Percentiles rank a stretch among this genome's conserved stretches.
Conservation (phyloP, 2,888 invertebrate species). For the Carterocephalus palaemon region DNA sequence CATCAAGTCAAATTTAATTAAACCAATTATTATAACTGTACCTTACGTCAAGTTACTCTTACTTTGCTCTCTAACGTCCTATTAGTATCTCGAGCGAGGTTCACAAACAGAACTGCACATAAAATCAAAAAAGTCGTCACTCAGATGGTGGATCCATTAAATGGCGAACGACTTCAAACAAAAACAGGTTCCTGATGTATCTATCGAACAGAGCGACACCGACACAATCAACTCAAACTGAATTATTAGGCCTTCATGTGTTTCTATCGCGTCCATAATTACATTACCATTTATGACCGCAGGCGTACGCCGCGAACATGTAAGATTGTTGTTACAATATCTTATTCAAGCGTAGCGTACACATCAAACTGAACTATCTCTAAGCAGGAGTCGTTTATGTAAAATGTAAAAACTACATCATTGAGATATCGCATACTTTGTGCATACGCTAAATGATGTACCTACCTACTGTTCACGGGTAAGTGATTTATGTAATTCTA, state of each 20-base stretch:
- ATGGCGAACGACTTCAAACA: conserved; percentile 11
- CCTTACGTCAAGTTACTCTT: too few species aligned
- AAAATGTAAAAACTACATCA: conserved; percentile 10
- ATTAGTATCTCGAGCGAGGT: too few species aligned
- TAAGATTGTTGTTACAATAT: conserved; percentile 36
- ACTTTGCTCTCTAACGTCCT: too few species aligned
- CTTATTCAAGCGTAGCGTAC: conserved; percentile 35
- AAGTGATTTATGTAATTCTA: background rate
- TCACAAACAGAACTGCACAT: too few species aligned
- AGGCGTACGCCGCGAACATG: conserved; percentile 7
- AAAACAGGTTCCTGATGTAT: conserved; percentile 9
- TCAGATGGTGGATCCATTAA: conserved; percentile 12
- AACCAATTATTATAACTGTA: too few species aligned
- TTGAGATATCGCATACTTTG: too few species aligned
- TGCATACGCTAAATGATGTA: too few species aligned
- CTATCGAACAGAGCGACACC: conserved; percentile 10
- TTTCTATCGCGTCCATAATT: conserved; percentile 6
- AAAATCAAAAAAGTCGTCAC: conserved; percentile 27
- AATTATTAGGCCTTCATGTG: conserved; percentile 14
- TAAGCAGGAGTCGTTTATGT: too few species aligned
- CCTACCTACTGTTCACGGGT: too few species aligned
- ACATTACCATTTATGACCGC: conserved; percentile 12
- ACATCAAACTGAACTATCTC: conserved; percentile 46
- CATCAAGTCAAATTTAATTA: too few species aligned
- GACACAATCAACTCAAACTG: conserved; percentile 16